Evolutionary conservation across 2,113 vertebrate genomes (phyloP), one percentile per base, ranked within the genome.

Genomic region (Spilogale gracilis): DNA sequence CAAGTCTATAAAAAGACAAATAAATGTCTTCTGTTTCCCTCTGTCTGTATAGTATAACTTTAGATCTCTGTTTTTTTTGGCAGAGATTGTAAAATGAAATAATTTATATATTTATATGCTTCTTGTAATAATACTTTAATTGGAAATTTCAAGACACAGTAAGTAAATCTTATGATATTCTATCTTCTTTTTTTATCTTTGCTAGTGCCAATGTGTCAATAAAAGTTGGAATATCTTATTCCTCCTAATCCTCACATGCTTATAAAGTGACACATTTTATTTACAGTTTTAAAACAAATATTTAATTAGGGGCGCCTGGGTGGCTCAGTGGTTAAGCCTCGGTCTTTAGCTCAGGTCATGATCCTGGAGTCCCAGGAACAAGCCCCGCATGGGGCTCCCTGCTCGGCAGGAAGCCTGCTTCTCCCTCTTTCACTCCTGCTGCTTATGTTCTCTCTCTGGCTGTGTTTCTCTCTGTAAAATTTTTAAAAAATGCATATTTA

Each of bases 221-320:
- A 96, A 90, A 60, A 95, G 4, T 71, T 97, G 83, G 81, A 98
- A 82, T 94, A 25, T 82, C 0, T 84, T 7, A 93, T 32, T 89
- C 79, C 13, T 96, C 67, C 52, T 93, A 95, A 97, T 48, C 48
- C 38, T 95, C 61, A 91, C 92, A 79, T 94, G 81, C 50, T 89
- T 93, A 80, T 73, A 95, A 95, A 92, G 20, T 69, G 74, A 80
- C 60, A 95, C 3, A 80, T 91, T 96, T 96, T 82, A 97, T 54
- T 97, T 97, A 48, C 0, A 65, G 17, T 94, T 97, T 73, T 65
- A 89, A 90, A 38, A 38, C 38, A 38, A 38, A 38, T 38, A 38
- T 38, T 38, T 38, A 38, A 38, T 38, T 38, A 38, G 38, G 38
- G 38, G 38, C 38, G 38, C 38, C 38, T 38, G 38, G 38, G 38